A percentile compares a stretch with the other conserved stretches of the same genome.
phyloP scores from a whole-genome alignment of 2,797 vertebrate genomes.

The Sardinella longiceps region DNA sequence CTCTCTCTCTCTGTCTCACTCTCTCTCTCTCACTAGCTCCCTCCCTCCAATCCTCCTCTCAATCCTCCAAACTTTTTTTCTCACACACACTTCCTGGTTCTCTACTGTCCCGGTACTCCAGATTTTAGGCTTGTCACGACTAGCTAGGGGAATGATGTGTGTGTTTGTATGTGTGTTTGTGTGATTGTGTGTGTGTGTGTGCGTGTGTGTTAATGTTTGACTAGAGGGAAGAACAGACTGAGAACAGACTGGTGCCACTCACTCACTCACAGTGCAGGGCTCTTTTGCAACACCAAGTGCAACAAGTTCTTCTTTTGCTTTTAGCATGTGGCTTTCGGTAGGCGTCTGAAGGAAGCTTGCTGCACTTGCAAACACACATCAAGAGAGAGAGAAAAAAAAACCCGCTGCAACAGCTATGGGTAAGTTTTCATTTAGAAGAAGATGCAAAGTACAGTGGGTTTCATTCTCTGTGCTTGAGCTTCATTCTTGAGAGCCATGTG shows the following conservation, averaged over 20 bases:
- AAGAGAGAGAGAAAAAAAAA: constrained; percentile 7
- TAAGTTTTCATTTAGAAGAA: constrained; percentile 60
- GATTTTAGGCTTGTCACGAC: constrained; percentile 68
- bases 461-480: not conserved
- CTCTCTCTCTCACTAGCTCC: constrained; percentile 34
- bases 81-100: not conserved
- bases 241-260: not conserved
- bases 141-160: constrained; percentile 66
- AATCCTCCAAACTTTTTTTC: not conserved
- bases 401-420: constrained; percentile 69
- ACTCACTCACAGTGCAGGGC: constrained; percentile 51
- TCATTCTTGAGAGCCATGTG: not conserved
- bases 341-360: constrained; percentile 46
- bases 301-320: constrained; percentile 50
- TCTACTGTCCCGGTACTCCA: not conserved
- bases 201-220: constrained; percentile 77
- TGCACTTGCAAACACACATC: constrained; percentile 40
- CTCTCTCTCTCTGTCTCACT: constrained; percentile 30
- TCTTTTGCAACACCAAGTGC: constrained; percentile 37
- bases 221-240: constrained; percentile 58
- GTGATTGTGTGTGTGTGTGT: constrained; percentile 63
- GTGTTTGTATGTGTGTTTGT: constrained; percentile 63
- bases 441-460: not conserved
- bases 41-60: not conserved
- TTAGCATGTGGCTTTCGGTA: constrained; percentile 34